These are phyloP conservation scores for Drosophila mayaguana DNA, from an alignment of 2,888 invertebrate genomes.

Conservation along the genomic window DNA sequence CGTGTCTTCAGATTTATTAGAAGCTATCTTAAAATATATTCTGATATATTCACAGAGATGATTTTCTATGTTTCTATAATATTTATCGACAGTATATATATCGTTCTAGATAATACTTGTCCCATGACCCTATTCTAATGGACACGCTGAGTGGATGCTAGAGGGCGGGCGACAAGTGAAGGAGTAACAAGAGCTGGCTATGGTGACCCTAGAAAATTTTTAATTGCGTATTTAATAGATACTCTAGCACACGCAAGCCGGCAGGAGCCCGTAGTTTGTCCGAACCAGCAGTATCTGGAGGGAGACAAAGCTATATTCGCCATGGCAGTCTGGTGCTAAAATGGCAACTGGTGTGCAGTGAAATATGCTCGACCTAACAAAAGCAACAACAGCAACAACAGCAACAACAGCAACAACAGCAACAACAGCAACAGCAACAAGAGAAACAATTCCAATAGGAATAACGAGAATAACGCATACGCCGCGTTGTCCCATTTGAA, in stretches of 20 bases:
- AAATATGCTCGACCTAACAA: constrained; percentile 59
- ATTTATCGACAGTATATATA: constrained; percentile 6
- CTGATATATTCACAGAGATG: too few species aligned
- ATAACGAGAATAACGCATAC: constrained; percentile 60
- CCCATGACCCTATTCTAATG: constrained; percentile 43
- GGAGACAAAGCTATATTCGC: constrained; percentile 25
- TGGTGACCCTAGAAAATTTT: constrained; percentile 71
- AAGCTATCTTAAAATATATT: too few species aligned
- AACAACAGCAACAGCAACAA: constrained; percentile 32
- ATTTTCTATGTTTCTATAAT: too few species aligned
- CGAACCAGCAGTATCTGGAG: neutral
- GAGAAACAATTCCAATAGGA: constrained; percentile 28
- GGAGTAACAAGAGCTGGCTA: constrained; percentile 64
- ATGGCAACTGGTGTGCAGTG: constrained; percentile 75
- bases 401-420: constrained; percentile 10
- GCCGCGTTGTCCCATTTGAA: constrained; percentile 75
- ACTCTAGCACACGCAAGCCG: constrained; percentile 21
- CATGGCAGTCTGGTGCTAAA: constrained; percentile 64
- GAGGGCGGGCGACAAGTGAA: constrained; percentile 57
- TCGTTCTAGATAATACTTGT: constrained; percentile 1
- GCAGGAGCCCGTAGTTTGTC: neutral
- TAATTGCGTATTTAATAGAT: constrained; percentile 79
- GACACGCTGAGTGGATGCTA: constrained; percentile 75
- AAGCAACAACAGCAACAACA: constrained; percentile 21
- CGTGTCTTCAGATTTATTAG: too few species aligned